Base-by-base conservation (phyloP, 2,113 vertebrate species). In the Monarcha castaneiventris region DNA sequence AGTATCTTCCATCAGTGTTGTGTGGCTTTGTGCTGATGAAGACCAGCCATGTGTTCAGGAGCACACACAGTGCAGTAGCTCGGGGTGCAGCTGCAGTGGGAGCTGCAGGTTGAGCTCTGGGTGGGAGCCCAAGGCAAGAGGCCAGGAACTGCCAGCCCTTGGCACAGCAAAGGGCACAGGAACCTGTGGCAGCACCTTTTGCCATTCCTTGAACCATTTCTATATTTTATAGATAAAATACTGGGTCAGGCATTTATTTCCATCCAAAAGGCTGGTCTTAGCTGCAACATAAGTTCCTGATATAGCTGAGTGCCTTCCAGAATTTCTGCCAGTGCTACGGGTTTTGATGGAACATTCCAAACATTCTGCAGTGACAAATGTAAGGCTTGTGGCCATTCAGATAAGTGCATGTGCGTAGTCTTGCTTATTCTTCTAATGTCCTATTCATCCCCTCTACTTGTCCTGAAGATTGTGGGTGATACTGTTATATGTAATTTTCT, bases 1-100 rank as follows among this genome's bases (percentile, higher is more conserved):
- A 33, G 3, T 13, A 20, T 35, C 19, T 27, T 75, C 67, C 41
- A 33, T 10, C 21, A 54, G 26, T 46, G 5, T 12, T 27, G 13
- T 6, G 16, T 46, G 41, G 16, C 30, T 63, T 63, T 55, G 29
- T 41, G 56, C 32, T 46, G 51, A 41, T 33, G 35, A 54, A 35
- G 16, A 63, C 9, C 30, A 58, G 39, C 12, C 30, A 32, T 2
- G 3, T 35, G 32, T 22, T 49, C 43, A 71, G 58, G 41, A 56
- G 32, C 21, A 26, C 1, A 5, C 26, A 17, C 35, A 8, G 35
- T 30, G 58, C 6, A 48, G 14, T 11, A 30, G 39, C n/a, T 78
- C 0, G 0, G 25, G 21, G 2, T 27, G 16, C 49, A 48, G 30
- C 11, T 56, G 66, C n/a, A 63, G 10, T 72, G n/a, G 9, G 25